Evolutionary conservation across 2,113 vertebrate species (phyloP).

Genomic region (Trachemys scripta): DNA sequence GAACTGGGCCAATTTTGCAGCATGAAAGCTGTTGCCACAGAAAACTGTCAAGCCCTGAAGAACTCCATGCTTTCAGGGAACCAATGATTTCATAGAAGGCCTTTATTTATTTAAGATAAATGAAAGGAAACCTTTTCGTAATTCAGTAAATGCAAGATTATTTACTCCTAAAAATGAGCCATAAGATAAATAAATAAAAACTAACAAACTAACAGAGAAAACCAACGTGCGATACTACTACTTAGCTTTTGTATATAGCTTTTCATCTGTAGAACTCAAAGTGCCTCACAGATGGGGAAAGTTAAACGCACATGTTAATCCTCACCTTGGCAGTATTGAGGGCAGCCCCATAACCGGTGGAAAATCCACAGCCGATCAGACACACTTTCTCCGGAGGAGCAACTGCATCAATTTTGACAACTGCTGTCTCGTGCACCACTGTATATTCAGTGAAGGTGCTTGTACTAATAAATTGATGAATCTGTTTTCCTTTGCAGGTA

Average conservation of each 20-base stretch:
- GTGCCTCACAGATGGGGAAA: neutral
- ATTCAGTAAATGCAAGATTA: neutral
- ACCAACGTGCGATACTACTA: neutral
- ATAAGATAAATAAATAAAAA: neutral
- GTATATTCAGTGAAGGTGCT: slow-evolving; percentile 81
- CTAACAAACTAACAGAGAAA: neutral
- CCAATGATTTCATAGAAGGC: neutral
- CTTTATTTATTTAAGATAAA: neutral
- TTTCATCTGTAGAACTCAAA: neutral
- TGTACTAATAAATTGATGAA: slow-evolving; percentile 70
- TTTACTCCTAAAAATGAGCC: neutral
- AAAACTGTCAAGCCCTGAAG: neutral
- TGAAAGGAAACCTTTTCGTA: neutral
- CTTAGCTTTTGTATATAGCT: neutral
- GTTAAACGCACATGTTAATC: neutral
- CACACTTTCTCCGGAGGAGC: slow-evolving; percentile 78
- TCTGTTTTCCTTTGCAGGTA: slow-evolving; percentile 76
- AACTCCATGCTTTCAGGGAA: neutral
- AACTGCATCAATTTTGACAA: slow-evolving; percentile 62
- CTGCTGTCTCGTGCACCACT: slow-evolving; percentile 65
- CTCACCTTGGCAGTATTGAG: slow-evolving; percentile 77
- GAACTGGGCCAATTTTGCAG: neutral
- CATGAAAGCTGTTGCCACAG: neutral
- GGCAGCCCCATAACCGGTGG: slow-evolving; percentile 79
- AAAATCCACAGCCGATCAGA: slow-evolving; percentile 79